Evolutionary conservation across 1,140 invertebrate species (phyloP).

Genomic region (Macrobrachium rosenbergii): DNA sequence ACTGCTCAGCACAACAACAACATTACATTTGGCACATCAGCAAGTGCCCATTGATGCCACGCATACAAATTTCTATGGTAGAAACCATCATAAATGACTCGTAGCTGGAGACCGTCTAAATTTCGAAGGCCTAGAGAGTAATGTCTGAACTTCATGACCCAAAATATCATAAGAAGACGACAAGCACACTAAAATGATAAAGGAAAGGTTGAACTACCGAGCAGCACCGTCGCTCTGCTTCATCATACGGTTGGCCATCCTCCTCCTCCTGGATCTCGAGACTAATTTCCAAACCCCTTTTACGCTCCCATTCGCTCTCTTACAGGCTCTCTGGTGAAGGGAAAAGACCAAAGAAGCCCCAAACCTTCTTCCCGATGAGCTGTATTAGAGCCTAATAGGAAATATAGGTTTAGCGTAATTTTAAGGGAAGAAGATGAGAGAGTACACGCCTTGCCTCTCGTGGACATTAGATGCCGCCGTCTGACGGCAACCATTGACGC

Average conservation of each 20-base stretch:
- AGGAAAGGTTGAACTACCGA: conserved; percentile 52
- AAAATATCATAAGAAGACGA: conserved; percentile 26
- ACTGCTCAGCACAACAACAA: conserved; percentile 28
- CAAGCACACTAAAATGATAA: conserved; percentile 53
- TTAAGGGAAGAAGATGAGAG: conserved; percentile 58
- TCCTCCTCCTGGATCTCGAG: conserved; percentile 31
- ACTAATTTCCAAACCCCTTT: conserved; percentile 30
- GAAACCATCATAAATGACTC: background rate
- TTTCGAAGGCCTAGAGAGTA: background rate
- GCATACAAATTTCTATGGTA: background rate
- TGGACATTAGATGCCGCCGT: conserved; percentile 53
- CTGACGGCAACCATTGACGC: conserved; percentile 50
- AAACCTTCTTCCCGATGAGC: conserved; percentile 52
- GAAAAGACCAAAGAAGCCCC: conserved; percentile 56
- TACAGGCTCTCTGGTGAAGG: conserved; percentile 62
- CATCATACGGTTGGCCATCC: conserved; percentile 51
- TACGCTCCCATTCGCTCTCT: conserved; percentile 52
- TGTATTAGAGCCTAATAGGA: conserved; percentile 58
- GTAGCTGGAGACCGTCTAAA: background rate
- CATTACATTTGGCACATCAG: conserved; percentile 40
- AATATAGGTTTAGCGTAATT: conserved; percentile 60
- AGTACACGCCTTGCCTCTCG: conserved; percentile 38
- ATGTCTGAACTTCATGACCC: conserved; percentile 22
- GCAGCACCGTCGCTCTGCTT: conserved; percentile 54
- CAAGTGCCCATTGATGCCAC: conserved; percentile 28